phyloP scores from a whole-genome alignment of 2,888 invertebrate genomes.

The Sipha maydis region DNA sequence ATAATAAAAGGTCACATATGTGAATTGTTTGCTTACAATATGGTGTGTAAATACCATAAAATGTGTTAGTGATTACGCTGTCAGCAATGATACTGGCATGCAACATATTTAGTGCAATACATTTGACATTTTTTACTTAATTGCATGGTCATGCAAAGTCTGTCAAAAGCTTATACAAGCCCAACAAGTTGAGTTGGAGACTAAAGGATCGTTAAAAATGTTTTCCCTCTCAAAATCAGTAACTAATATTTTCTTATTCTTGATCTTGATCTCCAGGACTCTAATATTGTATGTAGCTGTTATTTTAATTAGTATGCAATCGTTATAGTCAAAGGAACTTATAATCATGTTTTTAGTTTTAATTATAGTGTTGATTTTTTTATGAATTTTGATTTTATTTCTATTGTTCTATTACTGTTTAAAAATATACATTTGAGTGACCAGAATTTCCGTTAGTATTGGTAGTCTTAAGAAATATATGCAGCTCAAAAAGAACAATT shows the following conservation, averaged over 20 bases:
- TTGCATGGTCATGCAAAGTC: neutral
- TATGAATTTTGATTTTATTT: neutral
- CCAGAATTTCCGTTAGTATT: neutral
- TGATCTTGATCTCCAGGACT: neutral
- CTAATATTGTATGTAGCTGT: neutral
- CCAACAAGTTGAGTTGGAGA: neutral
- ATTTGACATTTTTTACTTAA: too few relatives aligned
- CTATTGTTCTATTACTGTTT: neutral
- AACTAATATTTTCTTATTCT: neutral
- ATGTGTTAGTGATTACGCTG: neutral
- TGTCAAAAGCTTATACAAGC: neutral
- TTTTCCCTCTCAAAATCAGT: neutral
- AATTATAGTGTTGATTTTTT: neutral
- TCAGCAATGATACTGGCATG: neutral
- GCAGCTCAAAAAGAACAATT: constrained; percentile 11
- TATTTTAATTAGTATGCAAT: neutral
- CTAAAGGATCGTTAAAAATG: neutral
- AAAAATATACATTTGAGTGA: neutral
- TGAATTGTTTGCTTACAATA: neutral
- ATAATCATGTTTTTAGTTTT: neutral
- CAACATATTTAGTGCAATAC: neutral
- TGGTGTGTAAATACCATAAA: neutral
- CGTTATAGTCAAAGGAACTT: neutral
- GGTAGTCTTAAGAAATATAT: neutral
- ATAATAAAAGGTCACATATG: neutral